These are phyloP conservation scores for Dasysyrphus tricinctus DNA, from an alignment of 2,888 invertebrate species.

Conservation along the genomic window DNA sequence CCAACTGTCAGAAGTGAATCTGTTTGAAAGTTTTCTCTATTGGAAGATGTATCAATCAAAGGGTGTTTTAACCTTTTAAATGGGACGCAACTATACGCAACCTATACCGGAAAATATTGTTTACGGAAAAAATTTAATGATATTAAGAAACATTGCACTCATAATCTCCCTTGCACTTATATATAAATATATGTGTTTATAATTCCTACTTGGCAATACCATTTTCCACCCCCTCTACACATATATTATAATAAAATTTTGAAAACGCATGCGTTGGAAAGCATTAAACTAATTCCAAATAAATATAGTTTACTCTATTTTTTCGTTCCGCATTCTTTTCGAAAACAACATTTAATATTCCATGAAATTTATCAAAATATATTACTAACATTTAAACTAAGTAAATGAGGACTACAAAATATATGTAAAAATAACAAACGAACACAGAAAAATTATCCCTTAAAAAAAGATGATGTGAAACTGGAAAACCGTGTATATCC, in stretches of 20 bases:
- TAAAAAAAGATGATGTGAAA: constrained; percentile 20
- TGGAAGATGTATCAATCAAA: too few species aligned
- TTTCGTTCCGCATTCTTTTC: not conserved
- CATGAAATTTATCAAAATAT: not conserved
- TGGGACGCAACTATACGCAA: too few species aligned
- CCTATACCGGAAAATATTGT: too few species aligned
- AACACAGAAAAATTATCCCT: not conserved
- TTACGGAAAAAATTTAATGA: not conserved
- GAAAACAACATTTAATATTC: not conserved
- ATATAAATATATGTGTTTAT: not conserved
- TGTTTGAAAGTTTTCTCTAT: too few species aligned
- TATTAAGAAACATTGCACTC: constrained; percentile 12
- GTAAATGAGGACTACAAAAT: too few species aligned
- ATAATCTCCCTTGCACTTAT: not conserved
- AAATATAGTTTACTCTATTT: constrained; percentile 35
- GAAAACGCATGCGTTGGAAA: constrained; percentile 68
- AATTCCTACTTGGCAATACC: constrained; percentile 41
- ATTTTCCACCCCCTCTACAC: constrained; percentile 32
- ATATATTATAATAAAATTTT: constrained; percentile 1
- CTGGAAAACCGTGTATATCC: constrained; percentile 50
- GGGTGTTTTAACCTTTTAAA: too few species aligned
- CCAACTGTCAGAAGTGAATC: too few species aligned
- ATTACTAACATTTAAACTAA: not conserved
- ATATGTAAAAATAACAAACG: too few species aligned
- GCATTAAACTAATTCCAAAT: constrained; percentile 13